phyloP scores from a whole-genome alignment of 2,113 vertebrate genomes.

The Grammomys dolichurus region DNA sequence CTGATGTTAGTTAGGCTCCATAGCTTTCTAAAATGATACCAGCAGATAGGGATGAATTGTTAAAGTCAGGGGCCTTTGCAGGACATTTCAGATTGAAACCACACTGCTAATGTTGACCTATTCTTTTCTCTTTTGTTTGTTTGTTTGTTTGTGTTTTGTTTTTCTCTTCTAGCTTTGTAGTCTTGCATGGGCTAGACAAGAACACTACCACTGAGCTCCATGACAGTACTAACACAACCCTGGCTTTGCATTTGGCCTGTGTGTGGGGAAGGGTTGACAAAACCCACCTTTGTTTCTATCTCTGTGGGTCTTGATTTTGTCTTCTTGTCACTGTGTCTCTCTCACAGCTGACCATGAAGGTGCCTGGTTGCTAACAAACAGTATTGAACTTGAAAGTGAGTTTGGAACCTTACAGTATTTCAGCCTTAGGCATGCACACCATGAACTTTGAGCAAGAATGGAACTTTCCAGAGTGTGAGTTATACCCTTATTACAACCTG shows the following conservation, averaged over 20 bases:
- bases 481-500: background rate
- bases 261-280: background rate
- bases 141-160: background rate
- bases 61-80: background rate
- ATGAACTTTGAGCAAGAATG: background rate
- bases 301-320: background rate
- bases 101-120: background rate
- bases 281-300: background rate
- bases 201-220: background rate
- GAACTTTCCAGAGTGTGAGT: background rate
- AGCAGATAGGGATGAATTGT: background rate
- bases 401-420: background rate
- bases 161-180: background rate
- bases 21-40: background rate
- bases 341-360: no score
- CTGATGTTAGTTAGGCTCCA: background rate
- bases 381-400: background rate
- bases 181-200: background rate
- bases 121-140: background rate
- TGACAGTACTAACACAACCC: background rate
- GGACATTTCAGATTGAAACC: background rate
- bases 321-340: no score
- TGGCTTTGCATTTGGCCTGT: background rate
- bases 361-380: background rate
- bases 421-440: background rate